Conservation (phyloP, 2,888 invertebrate species). For the Marronus borbonicus region DNA sequence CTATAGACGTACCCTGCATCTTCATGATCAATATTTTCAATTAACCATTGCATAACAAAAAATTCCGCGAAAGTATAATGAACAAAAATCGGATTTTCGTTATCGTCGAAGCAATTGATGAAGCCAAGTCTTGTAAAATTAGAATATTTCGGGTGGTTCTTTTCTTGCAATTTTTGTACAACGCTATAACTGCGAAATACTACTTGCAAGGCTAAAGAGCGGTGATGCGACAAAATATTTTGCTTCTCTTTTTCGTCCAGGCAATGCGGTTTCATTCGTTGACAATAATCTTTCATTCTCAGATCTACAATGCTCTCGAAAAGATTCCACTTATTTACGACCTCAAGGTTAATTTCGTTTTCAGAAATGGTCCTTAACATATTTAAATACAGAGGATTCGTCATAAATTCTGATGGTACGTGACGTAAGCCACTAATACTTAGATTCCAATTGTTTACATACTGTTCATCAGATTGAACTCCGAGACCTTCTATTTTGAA, state of each 20-base stretch:
- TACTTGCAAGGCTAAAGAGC: not conserved
- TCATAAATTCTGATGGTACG: not conserved
- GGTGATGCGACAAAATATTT: not conserved
- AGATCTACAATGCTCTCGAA: slow-evolving; percentile 6
- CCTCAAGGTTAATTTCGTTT: not conserved
- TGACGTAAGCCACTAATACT: not conserved
- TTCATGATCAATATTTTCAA: not conserved
- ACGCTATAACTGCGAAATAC: not conserved
- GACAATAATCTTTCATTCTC: not conserved
- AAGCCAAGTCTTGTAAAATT: too few relatives aligned
- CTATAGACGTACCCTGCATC: too few relatives aligned
- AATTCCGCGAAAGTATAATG: too few relatives aligned
- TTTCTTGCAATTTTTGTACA: not conserved
- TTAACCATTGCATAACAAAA: not conserved
- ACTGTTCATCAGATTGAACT: not conserved
- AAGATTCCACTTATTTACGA: not conserved
- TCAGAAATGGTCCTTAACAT: not conserved
- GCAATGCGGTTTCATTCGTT: not conserved
- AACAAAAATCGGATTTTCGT: too few relatives aligned
- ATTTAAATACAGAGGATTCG: not conserved
- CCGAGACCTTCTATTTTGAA: not conserved
- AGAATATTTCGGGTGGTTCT: not conserved
- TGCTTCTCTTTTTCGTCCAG: not conserved
- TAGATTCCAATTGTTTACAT: not conserved
- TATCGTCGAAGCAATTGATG: too few relatives aligned